A percentile compares a stretch with the other conserved stretches of the same genome.
Evolutionary conservation across 2,888 invertebrate species (phyloP).

Genomic region (Meiosimyza platycephala): DNA sequence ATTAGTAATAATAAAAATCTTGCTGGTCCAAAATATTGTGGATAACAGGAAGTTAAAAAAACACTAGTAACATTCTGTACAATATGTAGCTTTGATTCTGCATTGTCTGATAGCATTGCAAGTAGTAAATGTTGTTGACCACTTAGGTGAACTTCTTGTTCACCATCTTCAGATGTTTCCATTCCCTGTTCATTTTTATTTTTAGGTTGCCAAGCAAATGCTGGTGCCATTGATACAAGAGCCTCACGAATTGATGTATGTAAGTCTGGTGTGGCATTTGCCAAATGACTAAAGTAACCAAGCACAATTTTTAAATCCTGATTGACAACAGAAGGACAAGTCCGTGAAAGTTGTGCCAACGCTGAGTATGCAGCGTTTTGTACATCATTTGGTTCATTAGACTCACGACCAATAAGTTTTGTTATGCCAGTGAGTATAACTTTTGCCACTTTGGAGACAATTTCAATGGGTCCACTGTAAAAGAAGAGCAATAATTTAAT

Average conservation of each 20-base stretch:
- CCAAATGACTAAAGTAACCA: slow-evolving; percentile 64
- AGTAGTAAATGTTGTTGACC: slow-evolving; percentile 69
- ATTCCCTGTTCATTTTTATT: slow-evolving; percentile 48
- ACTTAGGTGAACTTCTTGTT: slow-evolving; percentile 61
- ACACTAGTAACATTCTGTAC: slow-evolving; percentile 86
- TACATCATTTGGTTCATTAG: slow-evolving; percentile 64
- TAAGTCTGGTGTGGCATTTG: slow-evolving; percentile 68
- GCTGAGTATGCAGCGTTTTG: slow-evolving; percentile 69
- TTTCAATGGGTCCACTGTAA: slow-evolving; percentile 60
- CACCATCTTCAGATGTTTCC: slow-evolving; percentile 28
- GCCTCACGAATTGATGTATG: slow-evolving; percentile 77
- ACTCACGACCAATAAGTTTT: slow-evolving; percentile 63
- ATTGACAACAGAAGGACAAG: slow-evolving; percentile 72
- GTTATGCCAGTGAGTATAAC: slow-evolving; percentile 64
- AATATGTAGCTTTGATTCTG: slow-evolving; percentile 81
- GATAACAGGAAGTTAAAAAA: slow-evolving; percentile 85
- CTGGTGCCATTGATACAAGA: slow-evolving; percentile 75
- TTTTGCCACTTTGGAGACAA: slow-evolving; percentile 64
- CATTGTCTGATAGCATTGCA: slow-evolving; percentile 78
- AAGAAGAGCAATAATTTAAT: slow-evolving; percentile 1
- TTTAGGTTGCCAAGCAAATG: slow-evolving; percentile 69
- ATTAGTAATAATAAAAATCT: slow-evolving; percentile 84
- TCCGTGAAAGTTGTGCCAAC: slow-evolving; percentile 69
- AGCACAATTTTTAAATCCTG: slow-evolving; percentile 72
- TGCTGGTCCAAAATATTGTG: slow-evolving; percentile 83